Base-by-base conservation (phyloP, 1,140 invertebrate genomes). In the Micrasema minimum region DNA sequence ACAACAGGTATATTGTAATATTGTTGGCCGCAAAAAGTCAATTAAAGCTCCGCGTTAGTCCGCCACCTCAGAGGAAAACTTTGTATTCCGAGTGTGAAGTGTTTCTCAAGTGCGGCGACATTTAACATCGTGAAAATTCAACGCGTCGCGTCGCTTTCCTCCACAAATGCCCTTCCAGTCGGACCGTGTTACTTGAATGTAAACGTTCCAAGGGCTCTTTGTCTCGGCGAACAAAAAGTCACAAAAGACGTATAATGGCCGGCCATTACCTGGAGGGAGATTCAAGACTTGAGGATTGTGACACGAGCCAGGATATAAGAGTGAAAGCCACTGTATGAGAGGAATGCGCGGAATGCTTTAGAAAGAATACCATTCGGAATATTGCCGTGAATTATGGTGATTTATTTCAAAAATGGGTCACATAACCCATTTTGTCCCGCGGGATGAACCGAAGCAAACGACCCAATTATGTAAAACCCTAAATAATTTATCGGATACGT, bases 251-350 rank as follows among this genome's bases (percentile, higher is more conserved):
- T 43, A 37, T 50, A 55, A 50, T 37, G 31, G 35, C 22, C 51
- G 37, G 50, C 66, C 66, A 57, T 67, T 67, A 67, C 66, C 37
- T 67, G 66, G 14, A 50, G 22, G 64, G 18, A 66, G 53, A 66
- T 23, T 22, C 10, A 18, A 35, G 14, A n/a, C 16, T 37, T 35
- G 2, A 57, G 31, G 57, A 16, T n/a, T 12, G 20, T 61, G 35
- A 43, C 20, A 61, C 57, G 35, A 26, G 22, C 12, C 23, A 12
- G 23, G 10, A 18, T 14, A 1, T n/a, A n/a, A n/a, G n/a, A n/a
- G n/a, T n/a, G 11, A 38, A n/a, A n/a, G n/a, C n/a, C n/a, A n/a
- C n/a, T n/a, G n/a, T n/a, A n/a, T n/a, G n/a, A n/a, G n/a, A n/a
- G n/a, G n/a, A n/a, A n/a, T n/a, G n/a, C n/a, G n/a, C n/a, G n/a